A percentile compares a stretch with the other conserved stretches of the same genome.
Conservation (phyloP, 2,888 invertebrate species). For the Ferrisia virgata region DNA sequence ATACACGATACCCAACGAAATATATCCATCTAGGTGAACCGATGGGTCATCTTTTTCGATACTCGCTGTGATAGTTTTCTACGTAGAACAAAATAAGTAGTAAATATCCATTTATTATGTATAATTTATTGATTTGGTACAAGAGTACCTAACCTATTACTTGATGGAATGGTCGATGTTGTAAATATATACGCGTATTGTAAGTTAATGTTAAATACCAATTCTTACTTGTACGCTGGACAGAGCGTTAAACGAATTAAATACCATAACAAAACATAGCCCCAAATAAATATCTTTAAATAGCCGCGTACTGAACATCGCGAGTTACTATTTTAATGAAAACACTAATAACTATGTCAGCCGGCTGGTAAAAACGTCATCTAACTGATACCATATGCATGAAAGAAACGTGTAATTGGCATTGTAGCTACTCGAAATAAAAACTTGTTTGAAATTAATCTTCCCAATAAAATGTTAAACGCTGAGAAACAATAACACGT, state of each 20-base stretch:
- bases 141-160: too few relatives aligned
- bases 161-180: too few relatives aligned
- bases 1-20: constrained; percentile 37
- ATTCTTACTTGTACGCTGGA: neutral
- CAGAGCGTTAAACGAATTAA: neutral
- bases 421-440: neutral
- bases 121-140: too few relatives aligned
- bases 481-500: too few relatives aligned
- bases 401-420: too few relatives aligned
- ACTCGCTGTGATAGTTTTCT: constrained; percentile 46
- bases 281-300: neutral
- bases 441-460: neutral
- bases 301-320: neutral
- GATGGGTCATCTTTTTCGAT: constrained; percentile 41
- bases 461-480: too few relatives aligned
- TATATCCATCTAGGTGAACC: constrained; percentile 42
- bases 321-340: neutral
- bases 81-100: neutral
- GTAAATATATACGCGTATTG: neutral
- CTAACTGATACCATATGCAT: too few relatives aligned
- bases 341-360: neutral
- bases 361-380: neutral
- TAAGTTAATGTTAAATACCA: neutral
- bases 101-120: too few relatives aligned
- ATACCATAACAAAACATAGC: neutral